phyloP scores from a whole-genome alignment of 2,113 vertebrate species.

The Beaufortia kweichowensis region DNA sequence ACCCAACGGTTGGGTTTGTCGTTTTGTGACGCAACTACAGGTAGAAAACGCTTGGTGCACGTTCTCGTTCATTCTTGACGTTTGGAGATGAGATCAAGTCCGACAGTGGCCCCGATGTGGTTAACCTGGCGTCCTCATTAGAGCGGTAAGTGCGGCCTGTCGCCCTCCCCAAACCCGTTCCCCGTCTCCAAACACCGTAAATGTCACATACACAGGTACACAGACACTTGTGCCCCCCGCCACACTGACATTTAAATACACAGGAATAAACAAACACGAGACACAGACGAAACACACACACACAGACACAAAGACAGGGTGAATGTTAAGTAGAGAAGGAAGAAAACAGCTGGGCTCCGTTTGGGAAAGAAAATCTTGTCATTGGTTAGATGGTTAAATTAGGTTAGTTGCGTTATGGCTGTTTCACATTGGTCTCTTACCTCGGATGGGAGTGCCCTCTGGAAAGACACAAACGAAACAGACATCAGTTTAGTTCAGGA shows the following conservation, averaged over 20 bases:
- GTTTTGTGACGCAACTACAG: too few species aligned
- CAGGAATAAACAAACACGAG: constrained; percentile 29
- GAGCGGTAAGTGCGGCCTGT: constrained; percentile 24
- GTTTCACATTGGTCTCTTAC: constrained; percentile 80
- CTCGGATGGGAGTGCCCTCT: constrained; percentile 99
- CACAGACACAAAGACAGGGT: constrained; percentile 50
- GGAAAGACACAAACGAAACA: constrained; percentile 79
- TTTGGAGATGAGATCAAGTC: constrained; percentile 55
- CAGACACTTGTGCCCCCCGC: constrained; percentile 23
- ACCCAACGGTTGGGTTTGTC: too few species aligned
- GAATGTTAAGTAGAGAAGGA: constrained; percentile 49
- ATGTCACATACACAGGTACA: constrained; percentile 53
- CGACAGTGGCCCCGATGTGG: constrained; percentile 14
- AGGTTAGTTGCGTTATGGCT: constrained; percentile 34
- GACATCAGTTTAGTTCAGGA: constrained; percentile 73
- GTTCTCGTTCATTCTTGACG: constrained; percentile 22
- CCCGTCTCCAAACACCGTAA: constrained; percentile 47
- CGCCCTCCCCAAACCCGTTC: too few species aligned
- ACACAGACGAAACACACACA: constrained; percentile 31
- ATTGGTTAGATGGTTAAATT: constrained; percentile 32
- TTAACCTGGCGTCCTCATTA: constrained; percentile 38
- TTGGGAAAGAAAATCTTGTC: background rate
- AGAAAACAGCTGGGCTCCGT: constrained; percentile 5
- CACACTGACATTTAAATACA: constrained; percentile 26
- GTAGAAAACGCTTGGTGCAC: background rate